Evolutionary conservation across 2,113 vertebrate genomes (phyloP), one percentile per base, ranked within the genome.

Genomic region (Gobius niger): DNA sequence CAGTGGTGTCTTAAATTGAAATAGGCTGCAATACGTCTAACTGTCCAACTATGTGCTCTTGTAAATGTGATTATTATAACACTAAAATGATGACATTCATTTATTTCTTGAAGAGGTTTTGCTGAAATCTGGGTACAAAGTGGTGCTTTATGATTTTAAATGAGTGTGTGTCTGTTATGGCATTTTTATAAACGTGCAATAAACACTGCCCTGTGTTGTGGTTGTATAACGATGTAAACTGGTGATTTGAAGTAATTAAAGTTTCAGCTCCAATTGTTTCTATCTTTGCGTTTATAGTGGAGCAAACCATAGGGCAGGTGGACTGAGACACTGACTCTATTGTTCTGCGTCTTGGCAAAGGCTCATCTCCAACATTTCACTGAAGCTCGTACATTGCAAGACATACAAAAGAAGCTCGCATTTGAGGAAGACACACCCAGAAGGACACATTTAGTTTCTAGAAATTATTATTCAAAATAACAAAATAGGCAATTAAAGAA

Each of bases 301-400:
- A 69, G 68, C 49, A 69, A 82, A 70, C 66, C 60, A 47, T 19
- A 44, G 54, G 62, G 68, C 70, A 61, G 66, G 78, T 73, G 65
- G 62, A 64, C 64, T 10, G 53, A 0, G 67, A 85, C 84, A 88
- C 79, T 60, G 53, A 56, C 16, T 49, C 61, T 68, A 34, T 86
- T 88, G 84, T 86, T 84, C 74, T n/a, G 52, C 7, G 68, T 77
- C 57, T 87, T 82, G 81, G 79, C 82, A 75, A 24, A 82, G 60
- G 63, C 53, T 80, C 72, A 71, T 75, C 41, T 59, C 24, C 46
- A 80, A 79, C 70, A 75, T 57, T 53, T 65, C 54, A 71, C 13
- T 49, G 9, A 53, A 42, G 60, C 47, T 67, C 5, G 47, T 13
- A 52, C 44, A 52, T 42, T 62, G 18, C 16, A 12, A 13, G 6